phyloP scores from a whole-genome alignment of 2,797 vertebrate genomes.

The Lateolabrax maculatus region DNA sequence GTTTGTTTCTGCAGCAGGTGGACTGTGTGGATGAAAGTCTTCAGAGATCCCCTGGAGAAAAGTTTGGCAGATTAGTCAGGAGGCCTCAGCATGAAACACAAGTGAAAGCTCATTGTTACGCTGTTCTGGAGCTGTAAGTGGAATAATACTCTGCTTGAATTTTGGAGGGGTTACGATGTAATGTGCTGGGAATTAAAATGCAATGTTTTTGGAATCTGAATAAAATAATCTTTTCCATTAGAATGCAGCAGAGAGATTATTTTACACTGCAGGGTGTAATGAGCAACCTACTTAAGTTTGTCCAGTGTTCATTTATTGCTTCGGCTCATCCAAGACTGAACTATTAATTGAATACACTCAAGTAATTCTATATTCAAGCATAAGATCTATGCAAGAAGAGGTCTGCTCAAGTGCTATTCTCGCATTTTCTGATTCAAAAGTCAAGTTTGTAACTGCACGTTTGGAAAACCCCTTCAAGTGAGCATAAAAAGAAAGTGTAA shows the following conservation, averaged over 20 bases:
- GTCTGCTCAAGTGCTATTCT: slow-evolving; percentile 17
- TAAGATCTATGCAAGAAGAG: not conserved
- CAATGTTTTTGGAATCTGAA: slow-evolving; percentile 13
- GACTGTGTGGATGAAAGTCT: slow-evolving; percentile 99
- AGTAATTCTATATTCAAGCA: slow-evolving; percentile 16
- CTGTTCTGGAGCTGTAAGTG: slow-evolving; percentile 15
- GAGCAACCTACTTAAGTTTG: slow-evolving; percentile 37
- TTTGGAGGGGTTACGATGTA: slow-evolving; percentile 10
- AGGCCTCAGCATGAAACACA: slow-evolving; percentile 60
- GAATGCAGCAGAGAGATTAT: slow-evolving; percentile 22
- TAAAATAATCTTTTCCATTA: slow-evolving; percentile 21
- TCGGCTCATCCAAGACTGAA: slow-evolving; percentile 15
- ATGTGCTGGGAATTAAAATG: slow-evolving; percentile 41
- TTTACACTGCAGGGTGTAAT: slow-evolving; percentile 27
- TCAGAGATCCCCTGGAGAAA: slow-evolving; percentile 93
- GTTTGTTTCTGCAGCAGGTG: slow-evolving; percentile 98
- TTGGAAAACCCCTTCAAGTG: not conserved
- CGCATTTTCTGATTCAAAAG: slow-evolving; percentile 3
- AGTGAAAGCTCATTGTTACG: slow-evolving; percentile 32
- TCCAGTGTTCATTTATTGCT: slow-evolving; percentile 35
- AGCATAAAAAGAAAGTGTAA: slow-evolving; percentile 1
- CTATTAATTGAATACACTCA: slow-evolving; percentile 27
- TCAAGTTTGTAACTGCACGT: not conserved
- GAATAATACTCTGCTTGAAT: slow-evolving; percentile 37
- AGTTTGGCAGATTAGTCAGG: slow-evolving; percentile 45